Base-by-base conservation (phyloP, 2,113 vertebrate genomes). In the Myxocyprinus asiaticus region DNA sequence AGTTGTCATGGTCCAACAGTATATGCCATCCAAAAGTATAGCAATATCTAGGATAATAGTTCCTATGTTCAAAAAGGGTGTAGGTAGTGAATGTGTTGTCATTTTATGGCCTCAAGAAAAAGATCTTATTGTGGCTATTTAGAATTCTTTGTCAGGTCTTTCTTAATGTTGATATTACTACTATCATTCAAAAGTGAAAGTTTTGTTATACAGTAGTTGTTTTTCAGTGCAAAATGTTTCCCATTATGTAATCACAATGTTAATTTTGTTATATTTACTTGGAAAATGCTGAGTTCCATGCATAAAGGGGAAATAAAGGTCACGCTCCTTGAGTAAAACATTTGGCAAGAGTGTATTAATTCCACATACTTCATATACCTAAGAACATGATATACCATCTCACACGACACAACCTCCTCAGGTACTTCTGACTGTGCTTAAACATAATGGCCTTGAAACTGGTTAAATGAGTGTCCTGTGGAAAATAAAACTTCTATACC, bases 1-100 rank as follows among this genome's bases (percentile, higher is more conserved):
- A 11, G 50, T 9, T 8, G 45, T 71, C 76, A 85, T 81, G 85
- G 87, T 91, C 85, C 84, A 88, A 88, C 88, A 86, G 87, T 91
- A 90, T 90, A 89, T 85, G 91, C 92, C 90, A 89, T 92, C 89
- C 88, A 86, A 80, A 94, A 93, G 22, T 97, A 97, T 97, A 99
- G 97, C 97, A 99, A 98, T 98, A 98, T 93, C 93, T 91, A 75
- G 58, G 83, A 79, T 84, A 88, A 81, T 89, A 90, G 91, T 83
- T 90, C 85, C 88, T 85, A 91, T 87, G 82, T 91, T 85, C 88
- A 51, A 67, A 53, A 76, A 59, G 43, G 61, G 73, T 71, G 47
- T 84, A 58, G 80, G 71, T 91, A 90, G 90, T 90, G 83, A 91
- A 88, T 67, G 85, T 90, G 89, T 90, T 63, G 63, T 76, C 51